Percentiles rank a stretch among this genome's conserved stretches.
phyloP scores from a whole-genome alignment of 2,888 invertebrate genomes.

The Horisme vitalbata region DNA sequence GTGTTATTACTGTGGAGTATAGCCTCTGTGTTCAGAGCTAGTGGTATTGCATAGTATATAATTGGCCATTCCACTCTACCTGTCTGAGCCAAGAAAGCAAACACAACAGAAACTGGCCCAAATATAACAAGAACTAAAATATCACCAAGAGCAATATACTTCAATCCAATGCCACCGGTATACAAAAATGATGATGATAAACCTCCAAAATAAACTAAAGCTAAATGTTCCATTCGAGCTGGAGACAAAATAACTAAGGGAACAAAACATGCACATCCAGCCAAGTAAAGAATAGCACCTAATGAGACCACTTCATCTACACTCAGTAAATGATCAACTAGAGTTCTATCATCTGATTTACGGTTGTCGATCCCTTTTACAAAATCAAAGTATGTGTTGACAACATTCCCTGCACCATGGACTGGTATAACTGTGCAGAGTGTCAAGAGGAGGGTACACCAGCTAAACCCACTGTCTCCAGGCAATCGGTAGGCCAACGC shows the following conservation, averaged over 20 bases:
- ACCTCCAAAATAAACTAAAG: slow-evolving; percentile 97
- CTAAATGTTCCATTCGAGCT: slow-evolving; percentile 96
- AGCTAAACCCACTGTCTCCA: slow-evolving; percentile 89
- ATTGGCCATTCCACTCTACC: slow-evolving; percentile 95
- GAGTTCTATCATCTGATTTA: slow-evolving; percentile 95
- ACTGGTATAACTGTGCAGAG: slow-evolving; percentile 94
- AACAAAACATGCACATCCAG: slow-evolving; percentile 93
- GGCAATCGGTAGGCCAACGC: slow-evolving; percentile 93
- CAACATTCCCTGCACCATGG: slow-evolving; percentile 97
- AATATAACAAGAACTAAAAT: slow-evolving; percentile 95
- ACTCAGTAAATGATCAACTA: slow-evolving; percentile 94
- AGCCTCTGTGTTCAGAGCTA: slow-evolving; percentile 97
- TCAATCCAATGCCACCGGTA: slow-evolving; percentile 97
- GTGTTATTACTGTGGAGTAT: slow-evolving; percentile 98
- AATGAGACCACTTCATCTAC: slow-evolving; percentile 90
- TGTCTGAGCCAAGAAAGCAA: slow-evolving; percentile 96
- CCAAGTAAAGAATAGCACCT: slow-evolving; percentile 93
- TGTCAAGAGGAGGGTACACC: slow-evolving; percentile 90
- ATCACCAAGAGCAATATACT: slow-evolving; percentile 97
- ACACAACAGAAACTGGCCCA: slow-evolving; percentile 96
- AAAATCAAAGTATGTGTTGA: slow-evolving; percentile 98
- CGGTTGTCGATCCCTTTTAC: slow-evolving; percentile 96
- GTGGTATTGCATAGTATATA: slow-evolving; percentile 95
- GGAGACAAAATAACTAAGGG: slow-evolving; percentile 90
- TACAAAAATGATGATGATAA: slow-evolving; percentile 97